phyloP scores from a whole-genome alignment of 2,888 invertebrate species.

The Phyllotreta cruciferae region DNA sequence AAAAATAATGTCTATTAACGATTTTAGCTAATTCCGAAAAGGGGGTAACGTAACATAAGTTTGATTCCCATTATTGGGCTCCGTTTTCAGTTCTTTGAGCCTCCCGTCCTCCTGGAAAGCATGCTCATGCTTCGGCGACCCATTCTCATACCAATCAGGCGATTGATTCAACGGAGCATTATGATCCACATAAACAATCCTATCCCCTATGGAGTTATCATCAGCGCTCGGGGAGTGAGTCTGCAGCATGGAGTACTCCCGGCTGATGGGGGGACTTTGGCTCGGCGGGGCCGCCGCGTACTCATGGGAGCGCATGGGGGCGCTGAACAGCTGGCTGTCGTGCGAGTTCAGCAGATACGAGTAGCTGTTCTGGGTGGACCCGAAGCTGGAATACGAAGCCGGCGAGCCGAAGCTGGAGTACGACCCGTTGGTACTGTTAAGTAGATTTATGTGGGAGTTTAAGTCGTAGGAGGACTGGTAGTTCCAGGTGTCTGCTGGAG shows the following conservation, averaged over 20 bases:
- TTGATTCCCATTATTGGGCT: conserved; percentile 60
- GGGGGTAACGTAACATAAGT: conserved; percentile 76
- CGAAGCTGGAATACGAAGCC: conserved; percentile 71
- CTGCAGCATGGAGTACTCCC: conserved; percentile 72
- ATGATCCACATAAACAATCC: conserved; percentile 61
- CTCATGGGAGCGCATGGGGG: conserved; percentile 66
- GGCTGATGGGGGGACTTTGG: conserved; percentile 70
- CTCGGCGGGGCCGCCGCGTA: conserved; percentile 64
- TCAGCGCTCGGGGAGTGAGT: conserved; percentile 66
- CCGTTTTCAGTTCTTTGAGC: conserved; percentile 56
- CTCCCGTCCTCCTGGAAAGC: conserved; percentile 60
- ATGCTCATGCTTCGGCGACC: conserved; percentile 68
- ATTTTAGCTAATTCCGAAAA: conserved; percentile 71
- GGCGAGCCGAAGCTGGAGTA: conserved; percentile 70
- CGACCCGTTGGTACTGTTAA: conserved; percentile 71
- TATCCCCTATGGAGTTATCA: conserved; percentile 58
- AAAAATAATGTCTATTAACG: conserved; percentile 43
- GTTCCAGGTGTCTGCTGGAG: conserved; percentile 80
- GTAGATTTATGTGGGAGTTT: conserved; percentile 75
- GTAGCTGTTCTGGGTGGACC: conserved; percentile 66
- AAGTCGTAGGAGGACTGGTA: conserved; percentile 77
- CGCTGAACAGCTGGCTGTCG: conserved; percentile 72
- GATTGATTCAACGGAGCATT: conserved; percentile 51
- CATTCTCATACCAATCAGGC: conserved; percentile 68
- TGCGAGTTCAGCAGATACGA: conserved; percentile 74